These are phyloP conservation scores for Phrynocephalus vlangalii DNA, from an alignment of 2,797 vertebrate genomes.

Conservation along the genomic window DNA sequence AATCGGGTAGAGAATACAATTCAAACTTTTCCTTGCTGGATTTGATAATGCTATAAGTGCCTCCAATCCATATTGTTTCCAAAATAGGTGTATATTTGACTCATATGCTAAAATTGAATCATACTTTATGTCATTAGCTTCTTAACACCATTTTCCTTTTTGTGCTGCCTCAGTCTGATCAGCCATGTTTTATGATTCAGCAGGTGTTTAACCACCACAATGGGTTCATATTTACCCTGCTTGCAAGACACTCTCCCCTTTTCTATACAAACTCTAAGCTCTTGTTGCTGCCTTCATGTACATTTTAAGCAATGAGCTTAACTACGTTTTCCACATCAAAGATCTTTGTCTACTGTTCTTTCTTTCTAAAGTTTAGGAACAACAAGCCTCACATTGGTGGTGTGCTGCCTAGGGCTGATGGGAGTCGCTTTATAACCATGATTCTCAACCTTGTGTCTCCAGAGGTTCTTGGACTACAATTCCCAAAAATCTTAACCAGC, in stretches of 20 bases:
- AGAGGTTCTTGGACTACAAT: too few species aligned
- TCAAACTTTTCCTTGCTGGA: background rate
- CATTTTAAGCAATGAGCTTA: background rate
- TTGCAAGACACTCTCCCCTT: background rate
- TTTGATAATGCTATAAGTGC: background rate
- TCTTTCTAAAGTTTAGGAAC: too few species aligned
- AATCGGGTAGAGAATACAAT: too few species aligned
- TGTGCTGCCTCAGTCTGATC: background rate
- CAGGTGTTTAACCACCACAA: background rate
- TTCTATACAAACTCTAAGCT: background rate
- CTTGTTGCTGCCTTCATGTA: background rate
- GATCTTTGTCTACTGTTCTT: background rate
- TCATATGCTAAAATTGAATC: constrained; percentile 22
- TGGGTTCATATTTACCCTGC: background rate
- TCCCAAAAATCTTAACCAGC: too few species aligned
- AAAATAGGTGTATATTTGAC: constrained; percentile 11
- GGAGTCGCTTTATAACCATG: too few species aligned
- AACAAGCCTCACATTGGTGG: too few species aligned
- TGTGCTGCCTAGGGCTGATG: too few species aligned
- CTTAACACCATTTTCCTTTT: background rate
- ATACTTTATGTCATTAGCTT: constrained; percentile 7
- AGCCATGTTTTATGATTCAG: constrained; percentile 15
- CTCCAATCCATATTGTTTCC: background rate
- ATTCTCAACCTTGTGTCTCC: too few species aligned
- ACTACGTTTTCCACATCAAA: background rate